Percentiles rank a stretch among this genome's conserved stretches.
Evolutionary conservation across 2,888 invertebrate species (phyloP).

Genomic region (Salpingus planirostris): DNA sequence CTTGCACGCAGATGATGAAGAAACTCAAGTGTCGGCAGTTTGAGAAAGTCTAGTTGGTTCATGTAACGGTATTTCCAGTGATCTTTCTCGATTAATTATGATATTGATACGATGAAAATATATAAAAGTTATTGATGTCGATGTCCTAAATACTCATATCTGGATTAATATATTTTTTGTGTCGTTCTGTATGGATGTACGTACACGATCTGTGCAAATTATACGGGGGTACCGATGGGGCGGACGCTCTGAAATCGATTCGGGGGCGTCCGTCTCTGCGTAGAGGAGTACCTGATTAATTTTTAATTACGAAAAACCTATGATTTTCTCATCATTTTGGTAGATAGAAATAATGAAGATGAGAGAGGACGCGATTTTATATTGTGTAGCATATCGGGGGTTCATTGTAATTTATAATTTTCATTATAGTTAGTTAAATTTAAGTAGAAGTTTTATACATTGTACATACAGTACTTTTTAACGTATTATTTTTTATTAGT

Average conservation of each 20-base stretch:
- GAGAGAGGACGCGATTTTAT: too few species aligned
- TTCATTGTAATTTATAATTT: too few species aligned
- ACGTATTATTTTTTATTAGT: too few species aligned
- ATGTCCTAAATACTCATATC: conserved; percentile 21
- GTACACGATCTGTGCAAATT: conserved; percentile 22
- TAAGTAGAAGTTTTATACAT: too few species aligned
- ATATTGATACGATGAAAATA: conserved; percentile 17
- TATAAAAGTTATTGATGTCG: not conserved
- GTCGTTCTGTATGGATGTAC: conserved; percentile 24
- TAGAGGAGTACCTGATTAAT: conserved; percentile 29
- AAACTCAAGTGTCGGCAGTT: conserved; percentile 58
- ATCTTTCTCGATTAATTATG: conserved; percentile 20
- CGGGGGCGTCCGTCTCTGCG: conserved; percentile 22
- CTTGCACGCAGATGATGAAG: conserved; percentile 50
- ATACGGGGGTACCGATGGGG: conserved; percentile 27
- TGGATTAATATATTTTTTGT: conserved; percentile 8
- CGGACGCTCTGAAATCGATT: too few species aligned
- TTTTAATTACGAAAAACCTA: too few species aligned
- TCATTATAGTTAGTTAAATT: too few species aligned
- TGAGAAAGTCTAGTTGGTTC: too few species aligned
- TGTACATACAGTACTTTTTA: too few species aligned
- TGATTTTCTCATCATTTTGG: too few species aligned
- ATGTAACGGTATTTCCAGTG: conserved; percentile 31
- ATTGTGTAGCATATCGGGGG: conserved; percentile 12
- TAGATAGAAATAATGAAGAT: too few species aligned